Evolutionary conservation across 2,113 vertebrate genomes (phyloP).

Genomic region (Centropristis striata): DNA sequence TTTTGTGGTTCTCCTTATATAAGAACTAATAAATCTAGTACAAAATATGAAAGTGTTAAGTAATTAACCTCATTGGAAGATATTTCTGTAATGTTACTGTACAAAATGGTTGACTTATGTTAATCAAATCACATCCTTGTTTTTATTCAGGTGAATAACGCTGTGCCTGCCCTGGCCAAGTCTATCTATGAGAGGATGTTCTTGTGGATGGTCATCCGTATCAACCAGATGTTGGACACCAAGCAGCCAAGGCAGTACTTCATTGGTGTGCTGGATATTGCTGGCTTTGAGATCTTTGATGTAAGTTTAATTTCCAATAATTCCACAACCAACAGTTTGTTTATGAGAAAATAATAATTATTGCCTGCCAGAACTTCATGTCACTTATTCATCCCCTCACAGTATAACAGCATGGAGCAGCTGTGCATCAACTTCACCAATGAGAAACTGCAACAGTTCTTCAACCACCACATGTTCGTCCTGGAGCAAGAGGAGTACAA

Average conservation of each 20-base stretch:
- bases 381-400: neutral
- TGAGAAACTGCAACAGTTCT: conserved; percentile 93
- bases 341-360: neutral
- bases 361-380: neutral
- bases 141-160: conserved; percentile 67
- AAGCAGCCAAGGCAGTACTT: conserved; percentile 88
- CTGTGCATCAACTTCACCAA: conserved; percentile 93
- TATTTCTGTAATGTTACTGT: too few species aligned
- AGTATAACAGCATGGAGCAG: conserved; percentile 93
- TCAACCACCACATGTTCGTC: conserved; percentile 90
- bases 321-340: too few species aligned
- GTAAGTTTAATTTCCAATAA: too few species aligned
- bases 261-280: conserved; percentile 94
- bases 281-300: conserved; percentile 89
- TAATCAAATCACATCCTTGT: too few species aligned
- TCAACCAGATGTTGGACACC: conserved; percentile 85
- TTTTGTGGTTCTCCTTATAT: neutral
- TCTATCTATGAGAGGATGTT: conserved; percentile 85
- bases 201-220: conserved; percentile 84
- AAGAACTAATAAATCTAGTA: too few species aligned
- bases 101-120: too few species aligned
- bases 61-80: too few species aligned
- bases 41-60: too few species aligned
- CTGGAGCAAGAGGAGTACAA: conserved; percentile 92
- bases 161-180: conserved; percentile 77